phyloP scores from a whole-genome alignment of 2,888 invertebrate genomes.

The Xylota sylvarum region DNA sequence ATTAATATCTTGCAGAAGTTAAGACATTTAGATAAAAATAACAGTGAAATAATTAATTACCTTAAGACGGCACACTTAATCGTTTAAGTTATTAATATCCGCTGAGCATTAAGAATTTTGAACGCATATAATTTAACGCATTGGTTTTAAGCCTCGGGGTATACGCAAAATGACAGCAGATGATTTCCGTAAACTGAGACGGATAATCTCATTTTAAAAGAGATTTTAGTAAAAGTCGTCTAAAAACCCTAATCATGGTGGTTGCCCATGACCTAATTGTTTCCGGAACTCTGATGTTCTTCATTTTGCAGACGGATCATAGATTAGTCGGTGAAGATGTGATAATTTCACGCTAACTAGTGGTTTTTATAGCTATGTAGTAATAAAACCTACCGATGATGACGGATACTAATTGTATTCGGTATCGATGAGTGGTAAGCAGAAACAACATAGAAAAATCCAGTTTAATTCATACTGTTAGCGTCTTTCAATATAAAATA shows the following conservation, averaged over 20 bases:
- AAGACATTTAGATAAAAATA: conserved; percentile 13
- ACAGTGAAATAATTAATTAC: conserved; percentile 31
- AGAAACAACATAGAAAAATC: neutral
- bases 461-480: too few species aligned
- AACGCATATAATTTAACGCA: conserved; percentile 6
- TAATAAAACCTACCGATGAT: neutral
- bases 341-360: conserved; percentile 32
- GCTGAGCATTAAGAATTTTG: neutral
- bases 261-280: conserved; percentile 39
- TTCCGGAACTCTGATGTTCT: conserved; percentile 17
- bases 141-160: neutral
- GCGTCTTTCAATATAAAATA: too few species aligned
- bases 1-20: conserved; percentile 11
- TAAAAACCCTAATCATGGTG: neutral
- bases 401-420: conserved; percentile 20
- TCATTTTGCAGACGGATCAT: neutral
- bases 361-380: neutral
- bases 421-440: neutral
- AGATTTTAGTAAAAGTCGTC: neutral
- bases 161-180: neutral
- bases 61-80: conserved; percentile 31
- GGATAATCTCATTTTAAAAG: neutral
- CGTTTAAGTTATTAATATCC: conserved; percentile 26
- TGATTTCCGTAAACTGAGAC: neutral
- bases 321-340: conserved; percentile 21